Conservation (phyloP, 2,113 vertebrate genomes). For the Lagopus muta region DNA sequence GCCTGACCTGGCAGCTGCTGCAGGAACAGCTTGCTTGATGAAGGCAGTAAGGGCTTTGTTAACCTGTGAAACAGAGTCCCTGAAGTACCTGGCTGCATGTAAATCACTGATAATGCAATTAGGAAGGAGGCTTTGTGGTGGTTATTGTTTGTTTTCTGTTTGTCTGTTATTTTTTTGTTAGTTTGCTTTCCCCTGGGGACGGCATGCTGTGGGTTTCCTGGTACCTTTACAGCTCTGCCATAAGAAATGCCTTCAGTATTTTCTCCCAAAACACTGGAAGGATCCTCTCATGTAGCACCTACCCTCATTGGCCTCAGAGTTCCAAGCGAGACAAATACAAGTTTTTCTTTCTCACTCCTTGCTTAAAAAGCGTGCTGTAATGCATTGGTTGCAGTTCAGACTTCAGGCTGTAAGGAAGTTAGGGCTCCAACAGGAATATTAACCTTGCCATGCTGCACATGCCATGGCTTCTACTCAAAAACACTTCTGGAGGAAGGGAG, state of each 20-base stretch:
- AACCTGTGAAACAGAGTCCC: constrained; percentile 17
- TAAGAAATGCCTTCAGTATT: neutral
- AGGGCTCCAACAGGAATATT: constrained; percentile 18
- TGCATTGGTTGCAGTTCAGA: constrained; percentile 16
- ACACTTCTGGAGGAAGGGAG: constrained; percentile 47
- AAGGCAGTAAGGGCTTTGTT: constrained; percentile 13
- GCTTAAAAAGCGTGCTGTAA: constrained; percentile 4
- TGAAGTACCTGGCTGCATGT: neutral
- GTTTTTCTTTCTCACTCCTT: constrained; percentile 25
- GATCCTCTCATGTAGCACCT: neutral
- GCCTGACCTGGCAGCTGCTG: constrained; percentile 1
- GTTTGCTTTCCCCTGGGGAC: neutral
- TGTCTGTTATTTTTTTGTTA: neutral
- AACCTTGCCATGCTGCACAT: neutral
- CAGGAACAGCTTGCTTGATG: constrained; percentile 8
- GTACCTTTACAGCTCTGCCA: neutral
- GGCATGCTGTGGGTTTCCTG: neutral
- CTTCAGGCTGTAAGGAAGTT: neutral
- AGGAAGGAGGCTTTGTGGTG: neutral
- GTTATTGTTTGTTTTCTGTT: neutral
- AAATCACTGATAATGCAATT: constrained; percentile 23
- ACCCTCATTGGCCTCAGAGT: neutral
- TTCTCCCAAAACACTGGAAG: neutral
- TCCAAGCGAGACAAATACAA: neutral
- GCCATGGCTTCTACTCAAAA: constrained; percentile 46